Base-by-base conservation (phyloP, 1,140 invertebrate genomes). In the Pinna nobilis region DNA sequence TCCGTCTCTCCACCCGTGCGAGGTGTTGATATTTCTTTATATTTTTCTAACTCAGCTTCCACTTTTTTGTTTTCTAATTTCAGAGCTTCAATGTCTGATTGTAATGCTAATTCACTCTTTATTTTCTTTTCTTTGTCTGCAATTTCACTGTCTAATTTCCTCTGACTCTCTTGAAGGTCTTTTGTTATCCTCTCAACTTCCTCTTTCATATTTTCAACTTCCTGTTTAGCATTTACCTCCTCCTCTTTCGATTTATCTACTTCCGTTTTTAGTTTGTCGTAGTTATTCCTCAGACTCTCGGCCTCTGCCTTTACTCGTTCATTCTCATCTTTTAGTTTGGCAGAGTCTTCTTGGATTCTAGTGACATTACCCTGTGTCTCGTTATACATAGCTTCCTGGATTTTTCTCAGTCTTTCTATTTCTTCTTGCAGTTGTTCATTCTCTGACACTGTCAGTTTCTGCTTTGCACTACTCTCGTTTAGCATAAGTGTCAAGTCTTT, bases 11-110 rank as follows among this genome's bases (percentile, higher is more conserved):
- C 37, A 57, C 44, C 39, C 18, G 28, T 41, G 18, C 39, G 33
- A 61, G 59, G 53, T 32, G 53, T 65, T 1, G 44, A 28, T 7
- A 51, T 25, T 20, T 66, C 64, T n/a, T 49, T 47, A 13, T 35
- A 51, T 20, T 37, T 66, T 68, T 68, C 51, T 39, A 68, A 44
- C 37, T 61, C 59, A 23, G 37, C 59, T 28, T 61, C 39, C 59
- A 61, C 28, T 35, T 61, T 61, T 61, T 61, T 44, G 18, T 11
- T 61, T 61, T 61, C 59, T 7, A 41, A 23, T 41, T 61, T 61
- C 44, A 25, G 25, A 25, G 33, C 59, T 23, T 37, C 59, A 41
- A 41, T 23, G 18, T 57, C 30, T 25, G 33, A 33, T 33, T 57
- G 33, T n/a, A 57, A 20, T n/a, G n/a, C n/a, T n/a, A n/a, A n/a